Percentiles rank a stretch among this genome's conserved stretches.
phyloP scores from a whole-genome alignment of 2,113 vertebrate species.

The Myotis davidii region DNA sequence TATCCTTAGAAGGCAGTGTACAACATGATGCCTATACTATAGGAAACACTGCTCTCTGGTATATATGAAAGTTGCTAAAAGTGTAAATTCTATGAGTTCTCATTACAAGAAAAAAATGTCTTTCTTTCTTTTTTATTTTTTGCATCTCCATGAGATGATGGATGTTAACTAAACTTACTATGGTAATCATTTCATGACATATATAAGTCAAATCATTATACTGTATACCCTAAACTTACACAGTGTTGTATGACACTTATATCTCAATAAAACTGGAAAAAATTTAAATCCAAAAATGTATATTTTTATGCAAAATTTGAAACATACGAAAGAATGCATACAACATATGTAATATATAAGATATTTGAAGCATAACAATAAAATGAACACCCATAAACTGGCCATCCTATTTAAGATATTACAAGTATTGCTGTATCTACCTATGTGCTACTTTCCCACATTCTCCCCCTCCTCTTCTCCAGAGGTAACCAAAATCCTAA shows the following conservation, averaged over 20 bases:
- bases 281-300: neutral
- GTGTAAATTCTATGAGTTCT: neutral
- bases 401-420: neutral
- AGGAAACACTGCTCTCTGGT: neutral
- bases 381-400: neutral
- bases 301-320: neutral
- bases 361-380: neutral
- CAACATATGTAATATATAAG: no score
- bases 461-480: neutral
- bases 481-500: neutral
- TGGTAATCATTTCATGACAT: neutral
- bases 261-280: neutral
- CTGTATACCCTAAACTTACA: neutral
- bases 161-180: neutral
- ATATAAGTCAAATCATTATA: neutral
- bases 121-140: neutral
- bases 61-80: neutral
- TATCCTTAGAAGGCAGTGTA: neutral
- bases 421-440: rapidly evolving
- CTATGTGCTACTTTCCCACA: neutral
- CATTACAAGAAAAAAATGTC: neutral
- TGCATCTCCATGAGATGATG: neutral
- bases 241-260: neutral
- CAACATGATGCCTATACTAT: neutral
- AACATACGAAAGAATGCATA: neutral